Evolutionary conservation across 2,888 invertebrate genomes (phyloP).

Genomic region (Pollenia griseotomentosa): DNA sequence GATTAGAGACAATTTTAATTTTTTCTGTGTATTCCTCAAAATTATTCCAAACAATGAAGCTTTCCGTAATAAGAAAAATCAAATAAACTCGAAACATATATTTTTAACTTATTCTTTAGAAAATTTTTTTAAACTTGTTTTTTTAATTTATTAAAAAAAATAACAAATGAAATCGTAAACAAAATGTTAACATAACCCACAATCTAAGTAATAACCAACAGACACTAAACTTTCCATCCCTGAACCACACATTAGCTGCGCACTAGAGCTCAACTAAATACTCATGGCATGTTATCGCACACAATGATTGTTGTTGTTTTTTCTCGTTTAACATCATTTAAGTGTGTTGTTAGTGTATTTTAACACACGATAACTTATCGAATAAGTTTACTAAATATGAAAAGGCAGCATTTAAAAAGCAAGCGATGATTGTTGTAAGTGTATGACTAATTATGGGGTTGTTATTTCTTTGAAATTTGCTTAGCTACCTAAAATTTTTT

Average conservation of each 20-base stretch:
- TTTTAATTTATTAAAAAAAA: no score
- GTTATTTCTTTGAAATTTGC: neutral
- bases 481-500: neutral
- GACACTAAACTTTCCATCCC: neutral
- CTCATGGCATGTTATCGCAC: neutral
- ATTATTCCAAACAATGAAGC: no score
- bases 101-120: no score
- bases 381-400: neutral
- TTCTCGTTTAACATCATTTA: neutral
- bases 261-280: neutral
- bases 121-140: no score
- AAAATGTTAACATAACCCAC: no score
- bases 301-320: neutral
- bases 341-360: neutral
- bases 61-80: no score
- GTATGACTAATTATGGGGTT: conserved; percentile 23
- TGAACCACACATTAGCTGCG: neutral
- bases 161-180: no score
- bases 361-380: neutral
- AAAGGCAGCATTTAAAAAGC: no score
- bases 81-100: no score
- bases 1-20: no score
- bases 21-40: no score
- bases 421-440: neutral
- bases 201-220: neutral